These are phyloP conservation scores for Dicrostonyx torquatus DNA, from an alignment of 2,797 vertebrate genomes.

Conservation along the genomic window DNA sequence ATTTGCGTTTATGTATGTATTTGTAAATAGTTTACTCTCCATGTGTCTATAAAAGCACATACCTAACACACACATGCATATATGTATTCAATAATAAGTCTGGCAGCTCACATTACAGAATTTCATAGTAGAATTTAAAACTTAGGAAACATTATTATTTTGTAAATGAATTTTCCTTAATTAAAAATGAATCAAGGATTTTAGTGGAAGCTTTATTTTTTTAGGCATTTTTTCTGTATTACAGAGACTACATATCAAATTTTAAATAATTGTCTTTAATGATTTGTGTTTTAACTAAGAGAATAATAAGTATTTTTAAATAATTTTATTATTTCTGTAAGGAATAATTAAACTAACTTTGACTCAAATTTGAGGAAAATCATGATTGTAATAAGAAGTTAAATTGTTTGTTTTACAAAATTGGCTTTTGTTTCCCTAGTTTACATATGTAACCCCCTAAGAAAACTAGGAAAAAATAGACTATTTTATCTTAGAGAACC, in stretches of 20 bases:
- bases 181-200: background rate
- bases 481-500: background rate
- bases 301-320: background rate
- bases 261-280: background rate
- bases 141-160: background rate
- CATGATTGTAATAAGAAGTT: background rate
- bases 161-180: background rate
- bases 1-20: no score
- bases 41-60: background rate
- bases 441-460: background rate
- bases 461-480: background rate
- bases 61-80: background rate
- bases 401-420: background rate
- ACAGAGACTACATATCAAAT: background rate
- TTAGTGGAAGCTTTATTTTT: background rate
- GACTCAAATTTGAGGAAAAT: background rate
- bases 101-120: background rate
- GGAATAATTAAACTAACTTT: background rate
- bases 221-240: background rate
- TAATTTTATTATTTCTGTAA: background rate
- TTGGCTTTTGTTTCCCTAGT: background rate
- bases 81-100: background rate
- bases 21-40: background rate
- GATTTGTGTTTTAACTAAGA: background rate
- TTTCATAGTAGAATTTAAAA: background rate